Conservation (phyloP, 2,797 vertebrate species). For the Propithecus perrieri region DNA sequence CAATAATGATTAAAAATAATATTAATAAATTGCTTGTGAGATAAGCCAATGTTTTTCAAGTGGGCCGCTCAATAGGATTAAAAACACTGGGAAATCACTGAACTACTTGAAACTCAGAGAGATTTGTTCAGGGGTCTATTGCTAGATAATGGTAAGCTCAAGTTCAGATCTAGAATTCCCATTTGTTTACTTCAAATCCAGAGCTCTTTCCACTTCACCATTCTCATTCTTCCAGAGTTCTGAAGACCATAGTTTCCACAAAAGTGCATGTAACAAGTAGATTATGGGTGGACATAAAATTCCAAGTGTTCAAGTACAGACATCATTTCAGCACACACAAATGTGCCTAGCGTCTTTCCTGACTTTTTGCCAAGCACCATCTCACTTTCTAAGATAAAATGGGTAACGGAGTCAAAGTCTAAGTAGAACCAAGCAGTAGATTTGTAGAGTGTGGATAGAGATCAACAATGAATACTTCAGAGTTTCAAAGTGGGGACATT, state of each 20-base stretch:
- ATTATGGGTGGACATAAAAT: not conserved
- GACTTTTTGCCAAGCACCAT: slow-evolving; percentile 16
- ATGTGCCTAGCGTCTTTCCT: not conserved
- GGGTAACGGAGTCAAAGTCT: not conserved
- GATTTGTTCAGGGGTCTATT: not conserved
- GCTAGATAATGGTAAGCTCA: not conserved
- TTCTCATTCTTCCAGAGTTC: not conserved
- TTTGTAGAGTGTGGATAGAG: not conserved
- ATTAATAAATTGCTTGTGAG: not conserved
- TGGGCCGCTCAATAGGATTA: not conserved
- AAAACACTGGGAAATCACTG: not conserved
- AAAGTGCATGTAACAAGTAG: not conserved
- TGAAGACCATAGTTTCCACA: not conserved
- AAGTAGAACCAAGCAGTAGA: not conserved
- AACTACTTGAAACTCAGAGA: not conserved
- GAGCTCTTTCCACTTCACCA: not conserved
- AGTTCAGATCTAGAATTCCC: not conserved
- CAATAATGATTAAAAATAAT: not conserved
- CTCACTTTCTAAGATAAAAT: not conserved
- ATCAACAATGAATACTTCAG: not conserved
- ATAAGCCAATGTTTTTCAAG: not conserved
- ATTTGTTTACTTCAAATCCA: slow-evolving; percentile 21
- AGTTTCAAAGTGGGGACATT: not conserved
- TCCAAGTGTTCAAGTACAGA: not conserved
- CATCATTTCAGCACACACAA: not conserved